Percentiles rank a stretch among this genome's conserved stretches.
Conservation (phyloP, 2,888 invertebrate species). For the Drosophila meridionalis region DNA sequence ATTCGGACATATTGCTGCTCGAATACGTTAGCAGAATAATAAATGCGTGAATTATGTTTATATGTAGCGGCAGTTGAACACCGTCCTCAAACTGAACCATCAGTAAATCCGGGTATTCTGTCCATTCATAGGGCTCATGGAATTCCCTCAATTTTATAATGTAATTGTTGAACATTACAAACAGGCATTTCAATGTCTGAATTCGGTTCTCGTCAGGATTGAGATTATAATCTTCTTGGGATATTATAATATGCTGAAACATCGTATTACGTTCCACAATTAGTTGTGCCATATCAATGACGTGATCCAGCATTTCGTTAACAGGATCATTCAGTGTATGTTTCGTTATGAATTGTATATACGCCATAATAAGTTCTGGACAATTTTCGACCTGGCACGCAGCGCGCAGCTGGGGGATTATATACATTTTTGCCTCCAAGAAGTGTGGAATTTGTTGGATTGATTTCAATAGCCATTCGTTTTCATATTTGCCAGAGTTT, state of each 20-base stretch:
- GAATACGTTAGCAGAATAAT: conserved; percentile 92
- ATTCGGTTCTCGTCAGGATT: conserved; percentile 83
- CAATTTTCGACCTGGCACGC: conserved; percentile 97
- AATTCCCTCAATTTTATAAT: conserved; percentile 88
- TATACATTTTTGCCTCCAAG: conserved; percentile 88
- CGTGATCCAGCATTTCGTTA: conserved; percentile 89
- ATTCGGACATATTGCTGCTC: conserved; percentile 85
- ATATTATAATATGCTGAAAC: conserved; percentile 91
- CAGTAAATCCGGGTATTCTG: conserved; percentile 84
- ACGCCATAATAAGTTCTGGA: conserved; percentile 90
- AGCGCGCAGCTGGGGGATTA: conserved; percentile 90
- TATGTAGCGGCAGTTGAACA: conserved; percentile 83
- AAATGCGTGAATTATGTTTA: conserved; percentile 91
- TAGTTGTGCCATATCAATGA: conserved; percentile 93
- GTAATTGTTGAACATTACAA: conserved; percentile 91
- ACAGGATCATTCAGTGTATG: conserved; percentile 89
- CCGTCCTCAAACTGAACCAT: conserved; percentile 85
- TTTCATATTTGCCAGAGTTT: conserved; percentile 83
- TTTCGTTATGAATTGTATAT: conserved; percentile 93
- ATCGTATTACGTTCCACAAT: conserved; percentile 96
- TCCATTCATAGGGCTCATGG: conserved; percentile 83
- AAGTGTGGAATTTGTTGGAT: conserved; percentile 93
- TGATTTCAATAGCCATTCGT: conserved; percentile 87
- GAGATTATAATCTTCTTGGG: conserved; percentile 65
- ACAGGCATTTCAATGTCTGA: conserved; percentile 89